Evolutionary conservation across 2,888 invertebrate genomes (phyloP), one percentile per base, ranked within the genome.

Genomic region (Phaedon cochleariae): DNA sequence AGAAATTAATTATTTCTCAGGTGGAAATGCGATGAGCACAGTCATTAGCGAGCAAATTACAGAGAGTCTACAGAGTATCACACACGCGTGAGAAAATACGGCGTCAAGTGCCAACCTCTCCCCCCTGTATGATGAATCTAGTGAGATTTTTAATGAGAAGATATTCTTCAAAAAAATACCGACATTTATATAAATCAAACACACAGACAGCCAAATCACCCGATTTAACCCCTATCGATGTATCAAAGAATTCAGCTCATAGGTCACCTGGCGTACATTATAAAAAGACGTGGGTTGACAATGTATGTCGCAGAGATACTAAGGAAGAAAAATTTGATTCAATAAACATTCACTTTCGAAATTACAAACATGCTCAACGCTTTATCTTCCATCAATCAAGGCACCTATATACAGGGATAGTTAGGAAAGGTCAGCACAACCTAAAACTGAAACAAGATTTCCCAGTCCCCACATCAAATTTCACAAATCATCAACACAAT

Each of bases 1-100:
- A 2, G 48, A 48, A 48, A 48, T 48, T 48, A 10, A 55, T 55
- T 45, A 41, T 26, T 20, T 54, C 34, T 54, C 31, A 21, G 18
- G n/a, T 20, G 21, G n/a, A 6, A 9, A 34, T 34, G 2, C 10
- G 31, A 34, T 10, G 10, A 34, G 31, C 31, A 10, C 10, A 10
- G 2, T 15, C 41, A 41, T 41, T 41, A 41, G 41, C 41, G 41
- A 15, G 41, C 41, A 3, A 41, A 15, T 41, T 15, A 15, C 15
- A 41, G 26, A 26, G 7, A 3, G 3, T 26, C n/a, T n/a, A n/a
- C n/a, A n/a, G n/a, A n/a, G 26, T 15, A 15, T 15, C n/a, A 41
- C 15, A 41, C 41, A 15, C 41, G 41, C 41, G 15, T 41, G 41
- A 15, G 41, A 41, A 41, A 15, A 41, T n/a, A 4, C 41, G 1